Base-by-base conservation (phyloP, 2,888 invertebrate species). In the Drosophila quinaria region DNA sequence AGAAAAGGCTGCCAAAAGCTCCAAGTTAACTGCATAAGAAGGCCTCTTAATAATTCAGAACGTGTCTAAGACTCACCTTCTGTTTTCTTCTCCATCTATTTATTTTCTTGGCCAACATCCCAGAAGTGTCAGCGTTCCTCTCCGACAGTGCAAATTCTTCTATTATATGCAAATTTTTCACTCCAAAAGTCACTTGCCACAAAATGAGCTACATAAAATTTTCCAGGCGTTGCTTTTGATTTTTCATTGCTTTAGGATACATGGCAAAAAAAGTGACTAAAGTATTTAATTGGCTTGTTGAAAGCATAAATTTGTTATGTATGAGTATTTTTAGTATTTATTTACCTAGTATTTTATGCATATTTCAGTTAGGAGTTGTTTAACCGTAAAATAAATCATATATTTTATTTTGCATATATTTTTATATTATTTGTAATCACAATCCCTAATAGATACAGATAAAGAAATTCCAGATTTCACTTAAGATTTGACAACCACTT, bases 91-190 rank as follows among this genome's bases (percentile, higher is more conserved):
- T 13, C 4, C 8, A 9, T 25, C 46, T 33, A 6, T 0, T 17
- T 33, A 25, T 46, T 51, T 50, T 33, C 54, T 17, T 25, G 19
- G 44, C 47, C 17, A 35, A 55, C 37, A 54, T 63, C 72, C 69
- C 65, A 63, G 41, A 56, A 55, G 70, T 70, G 86, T 80, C 86
- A 83, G 76, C 80, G n/a, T 17, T 35, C 10, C 31, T 4, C 25
- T 41, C 8, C 50, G n/a, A 51, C 42, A 70, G 72, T 74, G 81
- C 70, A 77, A 77, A 79, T 87, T 80, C 75, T 72, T 33, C 68
- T 69, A 78, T 80, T 81, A 78, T 81, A 87, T 87, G 87, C 78
- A 87, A 84, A 87, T 84, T 81, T 78, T 74, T 70, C 55, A 67
- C 63, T 62, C 70, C 52, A 41, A 59, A 64, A 74, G 70, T 39